phyloP scores from a whole-genome alignment of 2,113 vertebrate species.

The Ctenomys sociabilis region DNA sequence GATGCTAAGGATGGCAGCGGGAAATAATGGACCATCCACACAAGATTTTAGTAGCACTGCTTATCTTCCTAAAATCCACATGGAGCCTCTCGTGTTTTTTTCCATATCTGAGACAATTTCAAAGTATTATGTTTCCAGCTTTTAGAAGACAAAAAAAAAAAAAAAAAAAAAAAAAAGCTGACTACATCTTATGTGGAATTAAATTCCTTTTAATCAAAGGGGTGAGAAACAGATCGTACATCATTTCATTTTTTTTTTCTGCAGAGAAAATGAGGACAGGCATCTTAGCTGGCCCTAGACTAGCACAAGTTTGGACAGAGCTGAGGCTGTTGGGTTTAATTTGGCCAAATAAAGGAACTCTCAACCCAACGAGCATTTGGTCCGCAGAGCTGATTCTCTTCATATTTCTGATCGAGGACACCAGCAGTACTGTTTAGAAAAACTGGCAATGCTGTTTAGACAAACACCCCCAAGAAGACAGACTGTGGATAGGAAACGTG shows the following conservation, averaged over 20 bases:
- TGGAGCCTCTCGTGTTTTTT: slow-evolving; percentile 29
- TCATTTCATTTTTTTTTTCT: slow-evolving; percentile 40
- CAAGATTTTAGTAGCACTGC: slow-evolving; percentile 64
- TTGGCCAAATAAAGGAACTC: slow-evolving; percentile 80
- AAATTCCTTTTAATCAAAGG: slow-evolving; percentile 70
- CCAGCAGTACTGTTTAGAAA: slow-evolving; percentile 77
- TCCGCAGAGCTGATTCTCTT: slow-evolving; percentile 65
- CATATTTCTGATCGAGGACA: slow-evolving; percentile 76
- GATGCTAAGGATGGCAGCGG: slow-evolving; percentile 66
- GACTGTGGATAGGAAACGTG: slow-evolving; percentile 77
- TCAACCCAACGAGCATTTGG: slow-evolving; percentile 72
- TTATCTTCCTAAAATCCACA: slow-evolving; percentile 73
- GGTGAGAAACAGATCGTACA: slow-evolving; percentile 44
- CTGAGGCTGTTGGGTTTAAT: slow-evolving; percentile 76
- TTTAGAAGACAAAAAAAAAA: slow-evolving; percentile 55
- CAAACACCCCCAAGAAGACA: slow-evolving; percentile 79
- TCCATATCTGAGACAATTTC: slow-evolving; percentile 57
- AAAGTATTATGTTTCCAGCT: slow-evolving; percentile 51
- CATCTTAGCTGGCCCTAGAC: slow-evolving; percentile 53
- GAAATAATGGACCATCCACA: slow-evolving; percentile 72
- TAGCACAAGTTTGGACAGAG: slow-evolving; percentile 65
- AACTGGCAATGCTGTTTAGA: slow-evolving; percentile 81
- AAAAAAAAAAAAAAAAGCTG: slow-evolving; percentile 55
- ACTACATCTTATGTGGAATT: not conserved
- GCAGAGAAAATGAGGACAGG: slow-evolving; percentile 60